Evolutionary conservation across 2,113 vertebrate species (phyloP).

Genomic region (Zapus hudsonius): DNA sequence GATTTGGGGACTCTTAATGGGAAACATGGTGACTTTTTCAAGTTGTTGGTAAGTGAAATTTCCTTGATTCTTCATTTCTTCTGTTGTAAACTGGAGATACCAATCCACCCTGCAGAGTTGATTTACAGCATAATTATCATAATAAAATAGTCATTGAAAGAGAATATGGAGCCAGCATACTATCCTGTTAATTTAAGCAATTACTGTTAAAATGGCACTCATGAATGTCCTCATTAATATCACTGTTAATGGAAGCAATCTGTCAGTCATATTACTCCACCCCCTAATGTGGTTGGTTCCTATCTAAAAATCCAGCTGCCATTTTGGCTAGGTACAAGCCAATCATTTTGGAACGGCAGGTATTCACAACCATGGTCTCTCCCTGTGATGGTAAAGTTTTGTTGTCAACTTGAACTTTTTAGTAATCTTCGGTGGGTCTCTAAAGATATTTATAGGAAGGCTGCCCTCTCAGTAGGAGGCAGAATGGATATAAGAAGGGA

Average conservation of each 20-base stretch:
- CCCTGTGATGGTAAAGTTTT: neutral
- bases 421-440: too few relatives aligned
- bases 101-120: neutral
- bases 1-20: neutral
- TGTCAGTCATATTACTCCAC: neutral
- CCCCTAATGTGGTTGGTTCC: neutral
- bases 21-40: neutral
- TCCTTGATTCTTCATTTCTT: neutral
- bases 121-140: neutral
- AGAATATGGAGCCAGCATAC: neutral
- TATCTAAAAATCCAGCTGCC: neutral
- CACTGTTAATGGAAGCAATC: neutral
- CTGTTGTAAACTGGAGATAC: neutral
- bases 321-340: neutral
- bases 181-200: neutral
- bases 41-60: neutral
- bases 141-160: neutral
- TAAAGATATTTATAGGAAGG: too few relatives aligned
- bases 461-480: too few relatives aligned
- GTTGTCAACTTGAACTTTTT: too few relatives aligned
- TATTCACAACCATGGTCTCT: neutral
- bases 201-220: neutral
- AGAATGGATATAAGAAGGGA: too few relatives aligned
- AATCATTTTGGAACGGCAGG: neutral
- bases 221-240: neutral